phyloP scores from a whole-genome alignment of 2,797 vertebrate genomes.

The Neostethus bicornis region DNA sequence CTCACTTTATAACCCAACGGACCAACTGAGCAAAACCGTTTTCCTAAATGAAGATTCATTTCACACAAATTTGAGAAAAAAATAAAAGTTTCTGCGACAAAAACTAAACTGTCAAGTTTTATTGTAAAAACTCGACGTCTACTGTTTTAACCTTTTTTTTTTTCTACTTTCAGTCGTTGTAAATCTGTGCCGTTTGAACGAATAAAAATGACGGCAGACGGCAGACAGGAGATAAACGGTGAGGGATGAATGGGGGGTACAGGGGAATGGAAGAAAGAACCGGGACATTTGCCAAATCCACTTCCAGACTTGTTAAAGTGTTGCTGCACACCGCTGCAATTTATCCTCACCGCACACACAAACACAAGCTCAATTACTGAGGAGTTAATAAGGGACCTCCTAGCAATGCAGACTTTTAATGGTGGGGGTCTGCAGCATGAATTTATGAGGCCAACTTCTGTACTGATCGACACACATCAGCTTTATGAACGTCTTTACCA shows the following conservation, averaged over 20 bases:
- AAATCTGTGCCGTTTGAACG: neutral
- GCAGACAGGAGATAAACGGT: conserved; percentile 33
- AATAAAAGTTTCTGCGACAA: too few relatives aligned
- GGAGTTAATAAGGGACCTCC: conserved; percentile 57
- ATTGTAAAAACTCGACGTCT: too few relatives aligned
- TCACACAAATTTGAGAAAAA: too few relatives aligned
- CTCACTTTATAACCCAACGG: too few relatives aligned
- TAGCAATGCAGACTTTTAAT: conserved; percentile 40
- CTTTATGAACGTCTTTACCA: too few relatives aligned
- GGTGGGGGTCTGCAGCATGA: conserved; percentile 34
- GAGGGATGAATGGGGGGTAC: conserved; percentile 21
- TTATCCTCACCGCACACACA: conserved; percentile 25
- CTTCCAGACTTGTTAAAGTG: conserved; percentile 68
- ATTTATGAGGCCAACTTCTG: too few relatives aligned
- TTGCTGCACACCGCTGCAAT: conserved; percentile 36
- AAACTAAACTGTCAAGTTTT: too few relatives aligned
- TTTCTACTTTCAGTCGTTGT: too few relatives aligned
- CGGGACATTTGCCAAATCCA: conserved; percentile 58
- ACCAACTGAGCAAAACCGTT: too few relatives aligned
- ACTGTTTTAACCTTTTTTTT: too few relatives aligned
- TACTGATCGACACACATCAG: too few relatives aligned
- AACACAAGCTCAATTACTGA: conserved; percentile 18
- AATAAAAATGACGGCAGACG: conserved; percentile 44
- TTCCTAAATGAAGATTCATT: too few relatives aligned
- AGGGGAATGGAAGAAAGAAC: conserved; percentile 27